Evolutionary conservation across 23 tunicate species (phyloP).

Genomic region (Halocynthia aurantium): DNA sequence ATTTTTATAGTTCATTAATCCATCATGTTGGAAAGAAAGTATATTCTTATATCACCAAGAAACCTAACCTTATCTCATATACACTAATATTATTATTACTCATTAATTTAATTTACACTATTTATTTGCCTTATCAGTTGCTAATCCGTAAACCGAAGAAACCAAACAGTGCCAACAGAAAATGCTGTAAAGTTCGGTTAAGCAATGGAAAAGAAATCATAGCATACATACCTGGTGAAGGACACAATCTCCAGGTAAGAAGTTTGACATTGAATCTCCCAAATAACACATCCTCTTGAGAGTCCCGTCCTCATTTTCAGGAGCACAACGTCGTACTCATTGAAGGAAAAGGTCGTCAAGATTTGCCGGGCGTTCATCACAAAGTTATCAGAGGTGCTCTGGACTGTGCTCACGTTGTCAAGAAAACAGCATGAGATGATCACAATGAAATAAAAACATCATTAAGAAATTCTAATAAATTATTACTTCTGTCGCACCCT

Average conservation of each 20-base stretch:
- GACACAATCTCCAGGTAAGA: constrained; percentile 62
- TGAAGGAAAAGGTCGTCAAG: constrained; percentile 38
- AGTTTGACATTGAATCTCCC: too few relatives aligned
- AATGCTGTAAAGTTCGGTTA: constrained; percentile 59
- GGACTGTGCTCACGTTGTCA: constrained; percentile 73
- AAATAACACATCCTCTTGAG: too few relatives aligned
- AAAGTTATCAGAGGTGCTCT: constrained; percentile 53
- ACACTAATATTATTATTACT: too few relatives aligned
- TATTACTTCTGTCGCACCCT: too few relatives aligned
- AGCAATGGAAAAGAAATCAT: constrained; percentile 51
- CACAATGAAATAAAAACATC: neutral
- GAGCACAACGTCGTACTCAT: constrained; percentile 65
- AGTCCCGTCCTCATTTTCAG: constrained; percentile 11
- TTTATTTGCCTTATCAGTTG: constrained; percentile 17
- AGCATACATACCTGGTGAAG: constrained; percentile 83
- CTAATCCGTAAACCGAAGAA: constrained; percentile 62
- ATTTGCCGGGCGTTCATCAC: constrained; percentile 46
- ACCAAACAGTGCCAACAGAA: constrained; percentile 89
- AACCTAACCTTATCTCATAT: neutral
- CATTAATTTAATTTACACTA: too few relatives aligned
- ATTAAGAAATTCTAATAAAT: neutral
- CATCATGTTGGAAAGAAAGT: too few relatives aligned
- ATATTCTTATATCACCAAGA: too few relatives aligned
- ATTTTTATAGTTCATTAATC: too few relatives aligned
- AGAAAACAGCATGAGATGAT: constrained; percentile 1